Percentiles rank a stretch among this genome's conserved stretches.
Evolutionary conservation across 1,140 invertebrate species (phyloP).

Genomic region (Mya arenaria): DNA sequence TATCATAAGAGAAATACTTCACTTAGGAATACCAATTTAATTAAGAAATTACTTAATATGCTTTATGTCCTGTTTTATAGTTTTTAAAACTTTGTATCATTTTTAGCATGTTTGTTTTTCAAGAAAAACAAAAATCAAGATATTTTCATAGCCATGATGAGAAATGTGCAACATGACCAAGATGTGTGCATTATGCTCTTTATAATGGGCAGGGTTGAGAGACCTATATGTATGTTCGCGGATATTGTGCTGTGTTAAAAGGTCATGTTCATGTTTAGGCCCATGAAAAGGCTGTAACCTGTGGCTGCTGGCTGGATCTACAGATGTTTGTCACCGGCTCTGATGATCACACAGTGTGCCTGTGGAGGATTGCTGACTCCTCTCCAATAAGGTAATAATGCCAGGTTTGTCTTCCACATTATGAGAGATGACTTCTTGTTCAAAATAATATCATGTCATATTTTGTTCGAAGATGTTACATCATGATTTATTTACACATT

Average conservation of each 20-base stretch:
- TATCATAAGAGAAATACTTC: no score
- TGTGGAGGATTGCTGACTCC: conserved; percentile 58
- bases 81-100: not conserved
- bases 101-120: not conserved
- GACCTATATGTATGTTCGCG: not conserved
- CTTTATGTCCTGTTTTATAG: no score
- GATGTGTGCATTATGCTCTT: not conserved
- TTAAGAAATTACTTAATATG: no score
- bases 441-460: no score
- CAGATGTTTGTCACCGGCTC: conserved; percentile 66
- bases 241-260: not conserved
- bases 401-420: not conserved
- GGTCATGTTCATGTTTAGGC: conserved; percentile 56
- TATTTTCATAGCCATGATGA: not conserved
- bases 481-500: not conserved
- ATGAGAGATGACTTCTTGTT: not conserved
- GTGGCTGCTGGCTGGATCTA: conserved; percentile 50
- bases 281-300: conserved; percentile 69
- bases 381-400: not conserved
- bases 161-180: not conserved
- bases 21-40: no score
- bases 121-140: not conserved
- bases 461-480: not conserved
- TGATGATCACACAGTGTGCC: conserved; percentile 56
- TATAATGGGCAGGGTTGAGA: not conserved